Evolutionary conservation across 2,888 invertebrate species (phyloP), one percentile per base, ranked within the genome.

Genomic region (Itoplectis maculator): DNA sequence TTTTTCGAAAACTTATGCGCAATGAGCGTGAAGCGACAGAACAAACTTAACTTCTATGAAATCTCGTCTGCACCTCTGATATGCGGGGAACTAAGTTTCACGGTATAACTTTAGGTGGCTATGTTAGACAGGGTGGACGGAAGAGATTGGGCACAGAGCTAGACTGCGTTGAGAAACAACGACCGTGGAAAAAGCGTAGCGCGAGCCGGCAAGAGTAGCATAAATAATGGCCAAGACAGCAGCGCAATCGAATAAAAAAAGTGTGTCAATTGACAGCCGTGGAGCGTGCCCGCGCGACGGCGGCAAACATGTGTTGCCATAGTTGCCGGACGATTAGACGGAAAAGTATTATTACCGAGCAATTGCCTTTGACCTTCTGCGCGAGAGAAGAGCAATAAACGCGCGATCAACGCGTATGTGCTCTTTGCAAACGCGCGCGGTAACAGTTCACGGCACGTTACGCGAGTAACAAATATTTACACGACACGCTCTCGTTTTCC

Each of bases 311-410:
- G 49, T 61, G 49, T 61, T 51, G 63, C 23, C 20, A 23, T 23
- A 20, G 23, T n/a, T 15, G 23, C n/a, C n/a, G n/a, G n/a, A 54
- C 54, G 11, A 54, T 54, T 54, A 54, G 35, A 65, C 63, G 63
- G 74, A 65, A 66, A 37, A 68, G 47, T 59, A 76, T 76, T 68
- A 68, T 76, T 68, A 68, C 45, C 45, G 66, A 68, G 66, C 75
- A 76, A 76, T 76, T 76, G 75, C 75, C 66, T 76, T 59, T 68
- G 75, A 76, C 75, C 75, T 76, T 76, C 75, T 66, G 65, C 23
- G 29, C 5, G 54, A 20, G 51, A 51, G 54, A 54, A 54, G 54
- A 54, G 54, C 11, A 23, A 15, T 15, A 54, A 42, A 20, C 45
- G 54, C 37, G 49, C 35, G 47, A 37, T 35, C 49, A 51, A 49